These are phyloP conservation scores for Onychomys arenicola DNA, from an alignment of 2,797 vertebrate species.

Conservation along the genomic window DNA sequence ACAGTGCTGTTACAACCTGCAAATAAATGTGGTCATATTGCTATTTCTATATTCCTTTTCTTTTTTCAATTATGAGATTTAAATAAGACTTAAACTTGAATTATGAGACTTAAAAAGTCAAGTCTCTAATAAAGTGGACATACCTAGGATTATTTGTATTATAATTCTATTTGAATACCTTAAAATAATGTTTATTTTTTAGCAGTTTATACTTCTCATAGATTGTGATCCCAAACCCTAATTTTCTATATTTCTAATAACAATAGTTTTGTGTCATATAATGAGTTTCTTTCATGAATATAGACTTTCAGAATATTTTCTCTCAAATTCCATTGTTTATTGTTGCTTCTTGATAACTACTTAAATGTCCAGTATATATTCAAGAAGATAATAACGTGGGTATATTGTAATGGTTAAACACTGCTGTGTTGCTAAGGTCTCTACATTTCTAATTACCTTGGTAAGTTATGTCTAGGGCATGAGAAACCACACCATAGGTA, in stretches of 20 bases:
- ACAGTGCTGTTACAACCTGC: background rate
- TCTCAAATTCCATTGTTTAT: conserved; percentile 6
- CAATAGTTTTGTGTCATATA: background rate
- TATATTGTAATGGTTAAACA: background rate
- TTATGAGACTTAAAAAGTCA: background rate
- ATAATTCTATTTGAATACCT: background rate
- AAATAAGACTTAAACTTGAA: background rate
- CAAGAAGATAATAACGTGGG: background rate
- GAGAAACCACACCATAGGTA: background rate
- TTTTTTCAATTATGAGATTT: background rate
- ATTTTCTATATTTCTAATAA: background rate
- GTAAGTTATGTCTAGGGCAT: background rate
- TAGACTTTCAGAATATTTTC: background rate
- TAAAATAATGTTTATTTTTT: conserved; percentile 1
- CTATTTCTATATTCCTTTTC: background rate
- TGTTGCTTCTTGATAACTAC: background rate
- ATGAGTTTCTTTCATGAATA: conserved; percentile 18
- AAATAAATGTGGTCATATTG: background rate
- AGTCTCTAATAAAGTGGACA: background rate
- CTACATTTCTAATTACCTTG: conserved; percentile 37
- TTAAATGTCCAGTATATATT: background rate
- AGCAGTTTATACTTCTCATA: background rate
- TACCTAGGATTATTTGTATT: background rate
- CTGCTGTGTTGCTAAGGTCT: background rate
- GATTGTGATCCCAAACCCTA: background rate